Base-by-base conservation (phyloP, 2,888 invertebrate genomes). In the Boloria selene region DNA sequence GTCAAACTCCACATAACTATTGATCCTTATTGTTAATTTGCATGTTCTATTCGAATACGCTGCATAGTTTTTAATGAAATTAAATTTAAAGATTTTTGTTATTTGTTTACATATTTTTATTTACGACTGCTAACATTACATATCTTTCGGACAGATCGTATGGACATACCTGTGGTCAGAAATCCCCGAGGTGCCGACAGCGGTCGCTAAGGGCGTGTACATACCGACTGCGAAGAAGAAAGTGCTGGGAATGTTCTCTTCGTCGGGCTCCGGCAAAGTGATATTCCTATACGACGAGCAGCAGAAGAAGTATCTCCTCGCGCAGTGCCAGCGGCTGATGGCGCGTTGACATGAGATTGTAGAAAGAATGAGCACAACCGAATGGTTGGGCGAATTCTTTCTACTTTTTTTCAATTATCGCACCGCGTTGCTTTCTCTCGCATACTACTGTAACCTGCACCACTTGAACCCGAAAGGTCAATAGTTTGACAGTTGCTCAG, bases 121-220 rank as follows among this genome's bases (percentile, higher is more conserved):
- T 22, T 6, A 6, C 5, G 5, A 31, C 31, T 7, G 7, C 31
- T 31, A 31, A 31, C 31, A 10, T 31, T 2, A 4, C 16, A 47
- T 49, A 0, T 18, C 1, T 16, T 62, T 17, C 3, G 16, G 13
- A 31, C 81, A 95, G 95, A 93, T 95, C 72, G 95, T 96, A 63
- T 97, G 97, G 96, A 86, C 94, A 0, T 95, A 95, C 77, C 94
- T 95, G 0, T 98, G 97, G 96, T 90, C 93, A 65, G 97, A 97
- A 76, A 90, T 97, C 14, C 93, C 93, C 54, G 94, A 94, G 59
- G 89, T 93, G 44, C 95, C 96, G 6, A 93, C 93, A 61, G 83
- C 95, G 5, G 94, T 95, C 1, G 93, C 94, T 51, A 95, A 94
- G 79, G 97, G 97, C 56, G 94, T 97, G 5, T 93, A 93, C 78